These are phyloP conservation scores for Steatornis caripensis DNA, from an alignment of 2,113 vertebrate species.

Conservation along the genomic window DNA sequence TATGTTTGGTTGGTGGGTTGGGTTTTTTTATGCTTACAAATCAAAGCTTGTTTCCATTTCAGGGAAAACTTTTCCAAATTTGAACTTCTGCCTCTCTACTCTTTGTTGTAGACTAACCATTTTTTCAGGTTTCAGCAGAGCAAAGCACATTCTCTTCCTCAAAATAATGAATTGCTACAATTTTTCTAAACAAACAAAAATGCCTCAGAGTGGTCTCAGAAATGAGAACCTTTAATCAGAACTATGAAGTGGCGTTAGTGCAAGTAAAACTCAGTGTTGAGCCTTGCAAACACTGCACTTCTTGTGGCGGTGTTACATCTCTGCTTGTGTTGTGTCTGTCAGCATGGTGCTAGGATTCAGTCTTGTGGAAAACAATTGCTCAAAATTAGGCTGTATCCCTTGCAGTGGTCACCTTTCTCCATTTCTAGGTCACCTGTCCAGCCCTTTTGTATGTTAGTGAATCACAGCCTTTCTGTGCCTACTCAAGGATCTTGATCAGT, in stretches of 20 bases:
- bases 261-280: neutral
- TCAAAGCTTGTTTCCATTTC: neutral
- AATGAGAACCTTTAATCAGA: neutral
- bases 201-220: neutral
- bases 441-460: neutral
- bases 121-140: neutral
- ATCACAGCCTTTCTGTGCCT: neutral
- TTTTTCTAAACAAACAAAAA: neutral
- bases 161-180: neutral
- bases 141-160: neutral
- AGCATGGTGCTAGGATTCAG: neutral
- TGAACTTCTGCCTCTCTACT: neutral
- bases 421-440: neutral
- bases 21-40: neutral
- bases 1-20: neutral
- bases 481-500: neutral
- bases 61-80: neutral
- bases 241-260: neutral
- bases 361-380: neutral
- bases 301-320: neutral
- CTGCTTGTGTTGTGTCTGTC: neutral
- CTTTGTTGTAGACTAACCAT: neutral
- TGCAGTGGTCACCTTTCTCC: neutral
- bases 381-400: neutral
- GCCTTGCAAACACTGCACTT: neutral